Conservation (phyloP, 2,797 vertebrate species). For the Chaunax sp. region DNA sequence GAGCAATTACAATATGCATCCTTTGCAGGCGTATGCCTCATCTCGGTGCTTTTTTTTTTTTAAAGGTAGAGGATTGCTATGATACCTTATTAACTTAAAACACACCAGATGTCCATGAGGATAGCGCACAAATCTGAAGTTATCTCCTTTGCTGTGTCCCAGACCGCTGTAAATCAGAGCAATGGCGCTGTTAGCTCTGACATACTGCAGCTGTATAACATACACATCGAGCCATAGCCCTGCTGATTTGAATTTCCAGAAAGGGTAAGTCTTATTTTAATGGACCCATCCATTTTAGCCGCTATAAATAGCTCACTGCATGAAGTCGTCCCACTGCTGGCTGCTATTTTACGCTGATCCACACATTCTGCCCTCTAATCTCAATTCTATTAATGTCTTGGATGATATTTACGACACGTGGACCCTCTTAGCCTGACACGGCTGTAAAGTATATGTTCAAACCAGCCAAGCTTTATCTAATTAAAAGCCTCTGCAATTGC, state of each 20-base stretch:
- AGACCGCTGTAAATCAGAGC: constrained; percentile 55
- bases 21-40: constrained; percentile 10
- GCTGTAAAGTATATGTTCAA: constrained; percentile 79
- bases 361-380: constrained; percentile 78
- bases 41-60: too few species aligned
- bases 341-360: constrained; percentile 74
- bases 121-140: constrained; percentile 28
- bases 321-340: constrained; percentile 62
- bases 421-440: constrained; percentile 76
- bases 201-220: constrained; percentile 68
- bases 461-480: constrained; percentile 81
- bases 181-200: constrained; percentile 50
- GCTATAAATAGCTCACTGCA: constrained; percentile 78
- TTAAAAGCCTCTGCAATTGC: constrained; percentile 81
- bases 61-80: background rate
- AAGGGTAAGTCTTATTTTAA: constrained; percentile 79
- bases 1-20: constrained; percentile 28
- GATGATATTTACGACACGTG: constrained; percentile 76
- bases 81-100: constrained; percentile 40
- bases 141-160: constrained; percentile 30
- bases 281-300: constrained; percentile 69
- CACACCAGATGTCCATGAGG: constrained; percentile 26
- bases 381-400: constrained; percentile 80
- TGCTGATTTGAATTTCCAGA: constrained; percentile 79
- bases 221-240: constrained; percentile 50